Conservation (phyloP, 2,888 invertebrate species). For the Oithona nana region DNA sequence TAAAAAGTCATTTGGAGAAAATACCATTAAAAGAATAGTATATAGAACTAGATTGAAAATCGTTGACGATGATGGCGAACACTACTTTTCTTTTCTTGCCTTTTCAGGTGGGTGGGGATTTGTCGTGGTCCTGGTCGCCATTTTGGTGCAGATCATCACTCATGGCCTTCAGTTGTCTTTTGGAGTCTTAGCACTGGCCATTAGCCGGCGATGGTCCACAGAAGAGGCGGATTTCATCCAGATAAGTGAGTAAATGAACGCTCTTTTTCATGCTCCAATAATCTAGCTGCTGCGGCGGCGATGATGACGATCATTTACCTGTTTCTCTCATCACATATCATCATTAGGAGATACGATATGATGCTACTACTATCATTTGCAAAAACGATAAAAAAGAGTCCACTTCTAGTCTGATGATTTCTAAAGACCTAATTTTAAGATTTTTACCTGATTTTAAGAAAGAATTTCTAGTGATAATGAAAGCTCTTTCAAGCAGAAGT, state of each 20-base stretch:
- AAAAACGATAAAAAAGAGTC: too few relatives aligned
- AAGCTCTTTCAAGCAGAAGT: too few relatives aligned
- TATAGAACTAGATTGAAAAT: not conserved
- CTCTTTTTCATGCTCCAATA: too few relatives aligned
- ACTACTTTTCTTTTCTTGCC: not conserved
- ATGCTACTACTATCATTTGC: too few relatives aligned
- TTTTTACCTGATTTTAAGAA: too few relatives aligned
- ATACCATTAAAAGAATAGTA: not conserved
- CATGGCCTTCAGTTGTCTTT: slow-evolving; percentile 14
- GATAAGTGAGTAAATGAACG: not conserved
- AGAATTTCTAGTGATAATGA: too few relatives aligned
- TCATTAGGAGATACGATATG: too few relatives aligned
- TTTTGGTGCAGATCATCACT: slow-evolving; percentile 3
- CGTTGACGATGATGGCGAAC: not conserved
- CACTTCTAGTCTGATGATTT: too few relatives aligned
- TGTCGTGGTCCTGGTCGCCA: slow-evolving; percentile 2
- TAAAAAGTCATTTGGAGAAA: not conserved
- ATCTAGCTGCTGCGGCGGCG: too few relatives aligned
- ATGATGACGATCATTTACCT: too few relatives aligned
- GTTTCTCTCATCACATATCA: too few relatives aligned
- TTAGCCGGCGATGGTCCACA: not conserved
- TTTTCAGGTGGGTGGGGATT: slow-evolving; percentile 11
- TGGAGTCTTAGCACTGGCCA: not conserved
- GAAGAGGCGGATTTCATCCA: not conserved
- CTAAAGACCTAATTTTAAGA: too few relatives aligned